Evolutionary conservation across 2,888 invertebrate genomes (phyloP).

Genomic region (Drosophila merina): DNA sequence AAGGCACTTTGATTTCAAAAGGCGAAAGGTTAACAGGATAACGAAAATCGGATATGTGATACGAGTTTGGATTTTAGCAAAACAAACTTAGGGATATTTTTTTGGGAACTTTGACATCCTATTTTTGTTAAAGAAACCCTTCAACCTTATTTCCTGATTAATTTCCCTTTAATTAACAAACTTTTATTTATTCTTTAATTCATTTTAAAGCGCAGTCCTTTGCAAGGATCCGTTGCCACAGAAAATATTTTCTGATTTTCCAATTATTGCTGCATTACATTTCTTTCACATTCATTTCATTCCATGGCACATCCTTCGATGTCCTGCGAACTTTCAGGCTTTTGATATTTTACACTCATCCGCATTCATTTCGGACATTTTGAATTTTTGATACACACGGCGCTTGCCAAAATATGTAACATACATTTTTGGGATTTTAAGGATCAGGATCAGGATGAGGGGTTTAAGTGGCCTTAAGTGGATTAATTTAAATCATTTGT

Average conservation of each 20-base stretch:
- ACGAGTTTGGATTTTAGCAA: no score
- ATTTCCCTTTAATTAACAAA: not conserved
- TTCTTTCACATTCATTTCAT: conserved; percentile 17
- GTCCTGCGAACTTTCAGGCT: conserved; percentile 1
- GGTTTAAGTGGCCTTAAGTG: conserved; percentile 73
- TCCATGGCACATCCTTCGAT: conserved; percentile 13
- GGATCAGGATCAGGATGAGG: conserved; percentile 1
- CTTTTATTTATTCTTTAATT: not conserved
- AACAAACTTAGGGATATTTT: no score
- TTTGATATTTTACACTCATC: conserved; percentile 43
- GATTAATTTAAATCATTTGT: conserved; percentile 75
- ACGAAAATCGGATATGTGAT: not conserved
- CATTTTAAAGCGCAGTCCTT: not conserved
- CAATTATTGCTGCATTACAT: conserved; percentile 6
- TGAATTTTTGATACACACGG: not conserved
- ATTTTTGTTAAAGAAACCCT: no score
- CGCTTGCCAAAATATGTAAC: conserved; percentile 26
- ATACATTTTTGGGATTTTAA: conserved; percentile 38
- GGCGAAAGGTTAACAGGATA: conserved; percentile 1
- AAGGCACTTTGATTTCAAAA: conserved; percentile 8
- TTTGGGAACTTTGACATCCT: no score
- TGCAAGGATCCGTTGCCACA: not conserved
- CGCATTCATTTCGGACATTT: conserved; percentile 3
- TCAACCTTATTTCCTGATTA: no score
- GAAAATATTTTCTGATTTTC: conserved; percentile 28